These are phyloP conservation scores for Argyresthia goedartella DNA, from an alignment of 2,888 invertebrate genomes.

Conservation along the genomic window DNA sequence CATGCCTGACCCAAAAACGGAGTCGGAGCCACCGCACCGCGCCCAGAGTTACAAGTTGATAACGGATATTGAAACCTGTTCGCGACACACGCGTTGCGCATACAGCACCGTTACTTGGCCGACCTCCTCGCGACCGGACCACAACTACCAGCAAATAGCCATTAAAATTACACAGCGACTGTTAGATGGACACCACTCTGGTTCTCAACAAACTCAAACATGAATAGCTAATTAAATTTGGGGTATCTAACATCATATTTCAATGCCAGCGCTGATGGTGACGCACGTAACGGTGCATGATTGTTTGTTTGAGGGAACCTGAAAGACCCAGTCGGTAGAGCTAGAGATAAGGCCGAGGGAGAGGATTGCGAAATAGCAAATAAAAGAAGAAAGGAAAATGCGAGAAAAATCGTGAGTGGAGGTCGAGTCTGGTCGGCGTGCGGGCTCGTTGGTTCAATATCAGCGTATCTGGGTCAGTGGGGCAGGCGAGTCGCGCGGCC, in stretches of 20 bases:
- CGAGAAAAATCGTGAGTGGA: constrained; percentile 51
- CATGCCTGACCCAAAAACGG: constrained; percentile 63
- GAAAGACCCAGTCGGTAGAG: too few species aligned
- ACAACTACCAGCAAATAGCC: constrained; percentile 10
- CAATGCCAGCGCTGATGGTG: too few species aligned
- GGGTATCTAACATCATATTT: too few species aligned
- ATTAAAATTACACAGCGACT: constrained; percentile 17
- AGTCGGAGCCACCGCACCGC: constrained; percentile 49
- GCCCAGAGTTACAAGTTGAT: constrained; percentile 48
- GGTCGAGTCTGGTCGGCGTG: constrained; percentile 57
- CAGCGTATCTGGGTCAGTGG: constrained; percentile 67
- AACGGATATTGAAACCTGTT: constrained; percentile 60
- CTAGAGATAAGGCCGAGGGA: neutral
- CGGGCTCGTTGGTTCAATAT: constrained; percentile 63
- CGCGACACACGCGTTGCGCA: constrained; percentile 30
- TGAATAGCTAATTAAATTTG: too few species aligned
- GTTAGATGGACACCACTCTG: neutral
- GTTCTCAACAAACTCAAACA: neutral
- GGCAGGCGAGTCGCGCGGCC: constrained; percentile 48
- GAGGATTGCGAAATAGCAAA: neutral
- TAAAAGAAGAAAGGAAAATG: constrained; percentile 17
- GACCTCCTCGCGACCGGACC: constrained; percentile 18
- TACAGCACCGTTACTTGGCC: constrained; percentile 36
- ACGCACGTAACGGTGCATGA: too few species aligned
- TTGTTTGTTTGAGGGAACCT: too few species aligned